These are phyloP conservation scores for Monopterus albus DNA, from an alignment of 2,113 vertebrate genomes.

Conservation along the genomic window DNA sequence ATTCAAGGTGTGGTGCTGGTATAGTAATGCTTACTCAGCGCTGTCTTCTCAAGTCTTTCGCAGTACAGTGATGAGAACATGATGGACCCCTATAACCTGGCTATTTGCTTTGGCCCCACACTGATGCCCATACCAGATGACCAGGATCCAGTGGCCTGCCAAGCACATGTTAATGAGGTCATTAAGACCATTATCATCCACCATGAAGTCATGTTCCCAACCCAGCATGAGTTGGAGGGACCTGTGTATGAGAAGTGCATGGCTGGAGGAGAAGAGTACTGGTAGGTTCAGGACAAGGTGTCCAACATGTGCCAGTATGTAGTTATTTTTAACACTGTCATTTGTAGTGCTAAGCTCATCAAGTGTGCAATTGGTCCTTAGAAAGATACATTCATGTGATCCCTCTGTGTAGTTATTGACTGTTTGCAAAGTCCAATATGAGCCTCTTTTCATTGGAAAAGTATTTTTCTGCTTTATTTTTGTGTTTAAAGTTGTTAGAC, in stretches of 20 bases:
- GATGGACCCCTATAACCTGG: slow-evolving; percentile 99
- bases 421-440: neutral
- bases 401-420: neutral
- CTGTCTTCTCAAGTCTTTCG: slow-evolving; percentile 85
- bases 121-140: slow-evolving; percentile 98
- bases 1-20: neutral
- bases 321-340: no score
- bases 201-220: slow-evolving; percentile 95
- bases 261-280: slow-evolving; percentile 98
- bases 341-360: neutral
- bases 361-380: neutral
- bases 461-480: no score
- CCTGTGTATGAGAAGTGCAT: slow-evolving; percentile 99
- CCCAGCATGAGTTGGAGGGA: slow-evolving; percentile 91
- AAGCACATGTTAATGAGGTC: slow-evolving; percentile 98
- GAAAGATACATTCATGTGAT: neutral
- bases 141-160: slow-evolving; percentile 96
- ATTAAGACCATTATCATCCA: slow-evolving; percentile 97
- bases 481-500: no score
- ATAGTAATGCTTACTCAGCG: slow-evolving; percentile 1
- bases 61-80: slow-evolving; percentile 99
- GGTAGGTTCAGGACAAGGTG: slow-evolving; percentile 82
- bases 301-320: neutral
- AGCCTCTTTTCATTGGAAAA: neutral
- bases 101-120: slow-evolving; percentile 98